Base-by-base conservation (phyloP, 2,113 vertebrate genomes). In the Desmodus rotundus region DNA sequence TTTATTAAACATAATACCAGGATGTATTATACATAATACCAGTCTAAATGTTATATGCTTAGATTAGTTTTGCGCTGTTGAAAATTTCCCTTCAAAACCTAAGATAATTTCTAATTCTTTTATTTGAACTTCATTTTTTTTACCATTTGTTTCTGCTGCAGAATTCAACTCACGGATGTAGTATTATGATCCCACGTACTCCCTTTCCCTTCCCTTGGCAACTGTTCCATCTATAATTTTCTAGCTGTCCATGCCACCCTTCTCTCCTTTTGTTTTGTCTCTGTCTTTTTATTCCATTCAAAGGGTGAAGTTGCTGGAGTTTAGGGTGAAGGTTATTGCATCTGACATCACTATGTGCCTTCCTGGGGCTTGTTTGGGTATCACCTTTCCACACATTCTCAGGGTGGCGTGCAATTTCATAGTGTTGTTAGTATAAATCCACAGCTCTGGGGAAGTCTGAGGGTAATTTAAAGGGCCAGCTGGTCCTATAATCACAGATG, bases 121-220 rank as follows among this genome's bases (percentile, higher is more conserved):
- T 80, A n/a, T 90, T 89, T 93, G 68, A 93, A 65, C 4, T 82
- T 43, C 1, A 43, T 87, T 86, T 19, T 78, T 93, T 96, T 78
- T 41, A 77, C 22, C 70, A 56, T 73, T 86, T n/a, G 5, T 85
- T 92, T 50, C 22, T 82, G 24, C 54, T 83, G 26, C 2, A n/a
- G 45, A 77, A 73, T 77, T 89, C 36, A 94, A 9, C 17, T 78
- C 52, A 24, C 9, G 54, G 56, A 65, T 36, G 17, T 76, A 72
- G 61, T 14, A 5, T 80, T 82, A 45, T 56, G 26, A 72, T 73
- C 73, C 13, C 16, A 22, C 5, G 1, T 52, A 33, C 19, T 33
- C 2, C 58, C 11, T 73, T 52, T 56, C 41, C 28, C 36, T 73
- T 73, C 15, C 88, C 33, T 82, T 92, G 74, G 28, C 12, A 81